Percentiles rank a stretch among this genome's conserved stretches.
Conservation (phyloP, 1,140 invertebrate genomes). For the Neodiprion lecontei region DNA sequence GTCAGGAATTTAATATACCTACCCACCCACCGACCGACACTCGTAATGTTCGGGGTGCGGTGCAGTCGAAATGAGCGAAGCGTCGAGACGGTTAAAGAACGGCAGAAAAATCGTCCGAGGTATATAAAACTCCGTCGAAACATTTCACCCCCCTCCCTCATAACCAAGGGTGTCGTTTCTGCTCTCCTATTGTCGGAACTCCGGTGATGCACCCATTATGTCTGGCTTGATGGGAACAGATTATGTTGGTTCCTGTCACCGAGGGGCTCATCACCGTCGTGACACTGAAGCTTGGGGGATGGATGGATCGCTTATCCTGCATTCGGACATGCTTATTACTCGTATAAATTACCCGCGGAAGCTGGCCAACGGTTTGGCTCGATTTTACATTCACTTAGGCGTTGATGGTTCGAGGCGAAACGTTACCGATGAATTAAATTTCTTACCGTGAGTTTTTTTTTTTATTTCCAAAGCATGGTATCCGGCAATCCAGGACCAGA, state of each 20-base stretch:
- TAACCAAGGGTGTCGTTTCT: not conserved
- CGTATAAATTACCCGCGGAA: conserved; percentile 43
- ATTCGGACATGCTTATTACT: conserved; percentile 38
- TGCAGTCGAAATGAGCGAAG: conserved; percentile 4
- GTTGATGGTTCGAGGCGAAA: no score
- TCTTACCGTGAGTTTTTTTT: no score
- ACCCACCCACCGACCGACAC: not conserved
- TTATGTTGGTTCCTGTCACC: conserved; percentile 61
- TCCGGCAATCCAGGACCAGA: no score
- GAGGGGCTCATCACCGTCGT: conserved; percentile 56
- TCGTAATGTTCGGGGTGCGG: not conserved
- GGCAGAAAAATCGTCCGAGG: not conserved
- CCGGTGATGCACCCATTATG: conserved; percentile 58
- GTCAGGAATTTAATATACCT: conserved; percentile 60
- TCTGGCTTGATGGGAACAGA: conserved; percentile 58
- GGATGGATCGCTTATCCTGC: not conserved
- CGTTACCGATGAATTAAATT: no score
- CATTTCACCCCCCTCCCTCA: not conserved
- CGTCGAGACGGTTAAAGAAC: not conserved
- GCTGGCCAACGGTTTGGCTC: no score
- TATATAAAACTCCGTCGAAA: not conserved
- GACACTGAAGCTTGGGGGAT: conserved; percentile 50
- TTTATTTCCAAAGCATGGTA: no score
- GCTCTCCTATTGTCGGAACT: conserved; percentile 44
- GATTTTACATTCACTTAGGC: no score